Evolutionary conservation across 2,113 vertebrate species (phyloP).

Genomic region (Cathartes aura): DNA sequence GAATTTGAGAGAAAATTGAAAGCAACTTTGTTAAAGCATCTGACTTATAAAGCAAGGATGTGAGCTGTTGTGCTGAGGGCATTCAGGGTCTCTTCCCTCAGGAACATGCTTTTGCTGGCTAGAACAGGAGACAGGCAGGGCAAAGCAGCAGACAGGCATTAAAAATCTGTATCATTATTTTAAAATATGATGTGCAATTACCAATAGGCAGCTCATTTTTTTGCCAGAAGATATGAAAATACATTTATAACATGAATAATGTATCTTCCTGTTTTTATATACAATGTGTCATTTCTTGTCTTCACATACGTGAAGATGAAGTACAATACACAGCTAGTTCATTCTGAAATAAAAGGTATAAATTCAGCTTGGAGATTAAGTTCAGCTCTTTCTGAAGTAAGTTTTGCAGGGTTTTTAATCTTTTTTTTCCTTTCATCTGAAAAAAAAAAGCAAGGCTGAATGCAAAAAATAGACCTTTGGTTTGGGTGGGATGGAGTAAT

Average conservation of each 20-base stretch:
- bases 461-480: background rate
- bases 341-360: background rate
- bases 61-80: background rate
- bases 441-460: background rate
- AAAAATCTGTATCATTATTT: background rate
- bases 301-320: background rate
- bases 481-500: background rate
- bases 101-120: background rate
- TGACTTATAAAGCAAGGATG: background rate
- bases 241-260: conserved; percentile 15
- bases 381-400: conserved; percentile 14
- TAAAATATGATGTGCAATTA: background rate
- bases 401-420: background rate
- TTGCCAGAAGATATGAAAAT: background rate
- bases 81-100: background rate
- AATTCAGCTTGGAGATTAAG: background rate
- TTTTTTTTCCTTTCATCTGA: background rate
- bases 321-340: background rate
- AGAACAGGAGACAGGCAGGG: background rate
- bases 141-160: background rate
- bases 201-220: background rate
- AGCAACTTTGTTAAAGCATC: background rate
- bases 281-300: background rate
- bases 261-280: background rate
- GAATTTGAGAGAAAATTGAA: background rate